These are phyloP conservation scores for Apis dorsata DNA, from an alignment of 1,140 invertebrate genomes.

Conservation along the genomic window DNA sequence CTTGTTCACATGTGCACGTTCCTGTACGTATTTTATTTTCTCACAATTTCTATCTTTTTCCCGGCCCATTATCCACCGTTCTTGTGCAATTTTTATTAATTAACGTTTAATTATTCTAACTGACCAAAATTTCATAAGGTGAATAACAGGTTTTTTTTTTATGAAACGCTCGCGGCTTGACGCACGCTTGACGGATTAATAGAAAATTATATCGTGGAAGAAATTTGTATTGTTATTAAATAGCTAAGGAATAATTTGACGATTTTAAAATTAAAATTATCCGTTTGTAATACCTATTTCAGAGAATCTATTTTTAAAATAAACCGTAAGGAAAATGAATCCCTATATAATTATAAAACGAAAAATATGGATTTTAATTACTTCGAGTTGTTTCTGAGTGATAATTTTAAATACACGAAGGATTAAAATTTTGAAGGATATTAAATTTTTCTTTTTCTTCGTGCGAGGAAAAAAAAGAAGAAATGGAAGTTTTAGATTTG, in stretches of 20 bases:
- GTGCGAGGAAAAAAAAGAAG: no score
- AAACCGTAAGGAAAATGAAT: no score
- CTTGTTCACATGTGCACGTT: conserved; percentile 42
- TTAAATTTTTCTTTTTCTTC: no score
- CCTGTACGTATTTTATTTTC: conserved; percentile 45
- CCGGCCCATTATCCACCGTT: conserved; percentile 34
- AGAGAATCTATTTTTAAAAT: no score
- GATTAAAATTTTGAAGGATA: no score
- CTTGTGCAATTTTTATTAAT: conserved; percentile 60
- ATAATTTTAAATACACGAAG: no score
- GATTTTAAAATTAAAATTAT: no score
- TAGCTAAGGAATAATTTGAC: no score
- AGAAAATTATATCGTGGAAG: neutral
- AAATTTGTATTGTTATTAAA: neutral
- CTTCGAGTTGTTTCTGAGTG: no score
- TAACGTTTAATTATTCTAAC: conserved; percentile 32
- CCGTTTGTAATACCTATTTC: no score
- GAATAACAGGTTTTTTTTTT: neutral
- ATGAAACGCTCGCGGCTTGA: conserved; percentile 6
- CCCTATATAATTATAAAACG: no score
- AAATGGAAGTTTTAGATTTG: neutral
- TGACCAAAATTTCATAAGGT: conserved; percentile 29
- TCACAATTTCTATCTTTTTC: conserved; percentile 45
- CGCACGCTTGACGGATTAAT: neutral
- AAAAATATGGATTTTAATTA: no score